A percentile compares a stretch with the other conserved stretches of the same genome.
Conservation (phyloP, 2,888 invertebrate species). For the Herminia tarsipennalis region DNA sequence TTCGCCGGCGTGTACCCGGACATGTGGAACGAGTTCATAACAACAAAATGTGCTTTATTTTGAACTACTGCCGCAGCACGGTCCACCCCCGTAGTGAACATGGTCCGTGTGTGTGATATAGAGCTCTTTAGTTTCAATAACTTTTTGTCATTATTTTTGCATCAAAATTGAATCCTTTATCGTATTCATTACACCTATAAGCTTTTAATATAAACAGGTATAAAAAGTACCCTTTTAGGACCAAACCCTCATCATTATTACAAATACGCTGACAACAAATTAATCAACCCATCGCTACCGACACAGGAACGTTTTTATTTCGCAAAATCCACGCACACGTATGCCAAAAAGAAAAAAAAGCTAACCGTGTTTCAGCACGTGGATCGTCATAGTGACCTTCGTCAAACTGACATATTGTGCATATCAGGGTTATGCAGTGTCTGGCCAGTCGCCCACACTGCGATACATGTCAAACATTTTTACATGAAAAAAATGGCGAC, state of each 20-base stretch:
- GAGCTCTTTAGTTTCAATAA: too few relatives aligned
- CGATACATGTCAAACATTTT: conserved; percentile 48
- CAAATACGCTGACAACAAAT: conserved; percentile 11
- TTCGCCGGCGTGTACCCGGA: too few relatives aligned
- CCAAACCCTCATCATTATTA: conserved; percentile 10
- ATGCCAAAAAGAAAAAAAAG: conserved; percentile 52
- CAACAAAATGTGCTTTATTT: too few relatives aligned
- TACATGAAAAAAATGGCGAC: conserved; percentile 18
- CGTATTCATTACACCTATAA: too few relatives aligned
- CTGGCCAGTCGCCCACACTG: conserved; percentile 51
- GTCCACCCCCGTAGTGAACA: too few relatives aligned
- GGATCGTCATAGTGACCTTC: conserved; percentile 72
- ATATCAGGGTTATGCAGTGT: conserved; percentile 74
- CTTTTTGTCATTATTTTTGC: too few relatives aligned
- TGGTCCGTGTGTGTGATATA: too few relatives aligned
- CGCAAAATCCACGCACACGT: conserved; percentile 15
- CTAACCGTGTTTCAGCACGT: conserved; percentile 71
- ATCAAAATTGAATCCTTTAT: too few relatives aligned
- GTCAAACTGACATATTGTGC: conserved; percentile 81
- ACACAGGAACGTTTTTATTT: conserved; percentile 14
- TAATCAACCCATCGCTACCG: conserved; percentile 7
- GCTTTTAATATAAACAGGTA: neutral
- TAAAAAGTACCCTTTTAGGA: neutral
- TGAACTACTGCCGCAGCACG: too few relatives aligned
- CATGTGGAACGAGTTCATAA: too few relatives aligned